Evolutionary conservation across 2,797 vertebrate genomes (phyloP).

Genomic region (Anguilla megastoma): DNA sequence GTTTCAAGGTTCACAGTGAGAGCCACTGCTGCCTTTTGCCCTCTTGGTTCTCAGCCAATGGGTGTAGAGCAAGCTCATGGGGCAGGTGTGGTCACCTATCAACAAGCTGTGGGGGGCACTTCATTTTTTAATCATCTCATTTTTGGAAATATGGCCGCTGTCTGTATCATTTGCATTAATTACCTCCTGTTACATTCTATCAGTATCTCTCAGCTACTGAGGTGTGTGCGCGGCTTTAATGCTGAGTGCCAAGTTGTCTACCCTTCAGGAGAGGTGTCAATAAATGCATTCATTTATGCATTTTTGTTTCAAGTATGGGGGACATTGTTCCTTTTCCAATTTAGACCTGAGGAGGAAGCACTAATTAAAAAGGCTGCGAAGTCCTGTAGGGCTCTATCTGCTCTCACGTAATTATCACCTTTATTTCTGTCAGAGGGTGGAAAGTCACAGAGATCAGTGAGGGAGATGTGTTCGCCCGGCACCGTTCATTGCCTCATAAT

Average conservation of each 20-base stretch:
- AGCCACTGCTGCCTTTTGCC: not conserved
- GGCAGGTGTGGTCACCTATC: not conserved
- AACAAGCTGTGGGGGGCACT: not conserved
- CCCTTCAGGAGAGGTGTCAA: not conserved
- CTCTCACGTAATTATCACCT: conserved; percentile 40
- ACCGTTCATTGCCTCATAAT: not conserved
- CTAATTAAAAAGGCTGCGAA: conserved; percentile 30
- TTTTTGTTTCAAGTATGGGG: conserved; percentile 16
- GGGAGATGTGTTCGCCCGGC: not conserved
- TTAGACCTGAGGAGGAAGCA: conserved; percentile 4
- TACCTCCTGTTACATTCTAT: not conserved
- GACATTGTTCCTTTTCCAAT: conserved; percentile 24
- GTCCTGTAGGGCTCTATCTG: conserved; percentile 18
- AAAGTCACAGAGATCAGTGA: conserved; percentile 27
- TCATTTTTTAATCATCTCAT: not conserved
- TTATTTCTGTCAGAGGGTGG: conserved; percentile 41
- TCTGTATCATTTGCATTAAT: not conserved
- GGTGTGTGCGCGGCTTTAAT: not conserved
- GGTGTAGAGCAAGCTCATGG: not conserved
- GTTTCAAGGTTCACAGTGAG: not conserved
- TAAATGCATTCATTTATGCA: not conserved
- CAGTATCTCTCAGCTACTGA: not conserved
- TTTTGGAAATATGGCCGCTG: not conserved
- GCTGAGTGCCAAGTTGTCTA: not conserved
- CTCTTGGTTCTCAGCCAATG: not conserved